A percentile compares a stretch with the other conserved stretches of the same genome.
Evolutionary conservation across 2,113 vertebrate species (phyloP).

Genomic region (Pelmatolapia mariae): DNA sequence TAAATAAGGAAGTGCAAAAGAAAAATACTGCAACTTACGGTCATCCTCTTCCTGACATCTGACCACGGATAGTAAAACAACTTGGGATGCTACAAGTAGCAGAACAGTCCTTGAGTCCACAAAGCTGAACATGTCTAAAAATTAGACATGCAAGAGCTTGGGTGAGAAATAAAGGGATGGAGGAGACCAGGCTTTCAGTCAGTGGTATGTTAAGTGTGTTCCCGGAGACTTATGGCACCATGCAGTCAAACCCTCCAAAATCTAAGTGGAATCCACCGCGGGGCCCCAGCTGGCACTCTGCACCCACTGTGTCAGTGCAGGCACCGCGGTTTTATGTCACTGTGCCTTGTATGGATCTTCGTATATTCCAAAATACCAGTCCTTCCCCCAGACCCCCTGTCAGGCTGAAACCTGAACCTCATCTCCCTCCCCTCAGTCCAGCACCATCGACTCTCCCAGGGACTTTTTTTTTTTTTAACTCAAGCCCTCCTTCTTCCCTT

Average conservation of each 20-base stretch:
- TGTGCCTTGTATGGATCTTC: constrained; percentile 76
- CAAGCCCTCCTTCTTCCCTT: constrained; percentile 45
- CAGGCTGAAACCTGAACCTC: constrained; percentile 76
- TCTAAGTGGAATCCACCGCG: constrained; percentile 78
- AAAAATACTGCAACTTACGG: constrained; percentile 75
- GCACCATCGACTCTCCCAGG: constrained; percentile 49
- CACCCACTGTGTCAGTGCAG: constrained; percentile 77
- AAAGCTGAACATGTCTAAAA: constrained; percentile 87
- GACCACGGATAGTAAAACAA: constrained; percentile 79
- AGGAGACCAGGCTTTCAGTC: constrained; percentile 54
- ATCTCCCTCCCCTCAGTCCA: constrained; percentile 64
- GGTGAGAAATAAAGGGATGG: constrained; percentile 63
- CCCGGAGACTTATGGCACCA: constrained; percentile 71
- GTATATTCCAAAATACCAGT: constrained; percentile 80
- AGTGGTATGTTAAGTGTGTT: constrained; percentile 54
- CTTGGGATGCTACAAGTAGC: constrained; percentile 81
- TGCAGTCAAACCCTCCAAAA: constrained; percentile 72
- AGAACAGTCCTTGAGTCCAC: constrained; percentile 84
- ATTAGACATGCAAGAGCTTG: constrained; percentile 81
- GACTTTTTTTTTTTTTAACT: constrained; percentile 41
- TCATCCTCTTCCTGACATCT: constrained; percentile 77
- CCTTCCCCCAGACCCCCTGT: constrained; percentile 81
- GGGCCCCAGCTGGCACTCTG: constrained; percentile 77
- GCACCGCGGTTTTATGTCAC: constrained; percentile 81
- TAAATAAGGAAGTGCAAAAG: neutral